These are phyloP conservation scores for Atherinosoma microstoma DNA, from an alignment of 2,797 vertebrate genomes.

Conservation along the genomic window DNA sequence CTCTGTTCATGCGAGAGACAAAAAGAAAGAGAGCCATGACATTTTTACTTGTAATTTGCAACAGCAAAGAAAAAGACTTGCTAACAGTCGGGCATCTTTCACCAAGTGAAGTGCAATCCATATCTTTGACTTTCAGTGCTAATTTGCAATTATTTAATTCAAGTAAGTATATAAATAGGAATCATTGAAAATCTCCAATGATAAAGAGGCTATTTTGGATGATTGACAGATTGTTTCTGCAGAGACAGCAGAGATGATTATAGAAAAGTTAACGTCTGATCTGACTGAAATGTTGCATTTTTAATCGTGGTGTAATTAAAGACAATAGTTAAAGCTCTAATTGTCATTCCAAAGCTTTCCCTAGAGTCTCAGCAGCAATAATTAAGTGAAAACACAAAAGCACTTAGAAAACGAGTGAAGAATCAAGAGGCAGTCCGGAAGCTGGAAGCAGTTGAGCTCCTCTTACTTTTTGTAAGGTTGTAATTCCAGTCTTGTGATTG, in stretches of 20 bases:
- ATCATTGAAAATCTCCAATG: not conserved
- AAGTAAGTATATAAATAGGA: not conserved
- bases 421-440: not conserved
- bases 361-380: not conserved
- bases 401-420: not conserved
- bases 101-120: not conserved
- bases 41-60: not conserved
- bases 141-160: not conserved
- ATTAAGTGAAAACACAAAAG: not conserved
- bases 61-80: not conserved
- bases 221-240: not conserved
- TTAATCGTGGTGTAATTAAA: conserved; percentile 7
- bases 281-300: not conserved
- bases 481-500: not conserved
- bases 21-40: not conserved
- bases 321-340: not conserved
- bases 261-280: conserved; percentile 2
- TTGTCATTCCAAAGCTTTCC: not conserved
- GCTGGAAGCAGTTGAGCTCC: not conserved
- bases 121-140: not conserved
- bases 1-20: not conserved
- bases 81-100: not conserved
- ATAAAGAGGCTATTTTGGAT: not conserved
- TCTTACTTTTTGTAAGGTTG: not conserved
- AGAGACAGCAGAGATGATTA: not conserved